These are phyloP conservation scores for Leucosticte australis DNA, from an alignment of 2,113 vertebrate genomes.

Conservation along the genomic window DNA sequence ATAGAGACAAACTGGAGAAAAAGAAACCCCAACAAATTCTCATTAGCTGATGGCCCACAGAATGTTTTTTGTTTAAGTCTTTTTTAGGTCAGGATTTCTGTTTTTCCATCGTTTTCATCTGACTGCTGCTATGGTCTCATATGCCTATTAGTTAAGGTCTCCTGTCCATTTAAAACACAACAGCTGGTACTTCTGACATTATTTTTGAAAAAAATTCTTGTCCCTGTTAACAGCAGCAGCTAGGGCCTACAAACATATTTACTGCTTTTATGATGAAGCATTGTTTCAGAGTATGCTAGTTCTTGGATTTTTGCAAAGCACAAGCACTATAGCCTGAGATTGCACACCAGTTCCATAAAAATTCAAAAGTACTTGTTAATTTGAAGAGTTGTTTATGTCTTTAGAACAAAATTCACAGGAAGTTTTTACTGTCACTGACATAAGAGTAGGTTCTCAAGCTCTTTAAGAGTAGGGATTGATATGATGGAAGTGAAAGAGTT, in stretches of 20 bases:
- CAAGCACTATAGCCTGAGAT: neutral
- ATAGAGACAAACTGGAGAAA: neutral
- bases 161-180: neutral
- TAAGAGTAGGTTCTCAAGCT: neutral
- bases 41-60: neutral
- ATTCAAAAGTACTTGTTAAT: neutral
- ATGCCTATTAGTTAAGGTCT: neutral
- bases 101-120: neutral
- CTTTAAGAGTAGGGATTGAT: neutral
- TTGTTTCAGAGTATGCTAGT: neutral
- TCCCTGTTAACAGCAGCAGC: neutral
- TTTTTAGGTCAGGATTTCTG: neutral
- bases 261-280: neutral
- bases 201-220: neutral
- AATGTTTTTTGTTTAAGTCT: neutral
- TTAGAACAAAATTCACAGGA: neutral
- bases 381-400: neutral
- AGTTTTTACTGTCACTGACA: fast-evolving
- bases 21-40: neutral
- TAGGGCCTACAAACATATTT: neutral
- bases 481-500: neutral
- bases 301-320: neutral
- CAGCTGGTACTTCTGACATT: neutral
- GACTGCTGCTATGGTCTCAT: neutral
- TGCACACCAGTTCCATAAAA: neutral